Evolutionary conservation across 2,888 invertebrate genomes (phyloP), one percentile per base, ranked within the genome.

Genomic region (Gymnosoma rotundatum): DNA sequence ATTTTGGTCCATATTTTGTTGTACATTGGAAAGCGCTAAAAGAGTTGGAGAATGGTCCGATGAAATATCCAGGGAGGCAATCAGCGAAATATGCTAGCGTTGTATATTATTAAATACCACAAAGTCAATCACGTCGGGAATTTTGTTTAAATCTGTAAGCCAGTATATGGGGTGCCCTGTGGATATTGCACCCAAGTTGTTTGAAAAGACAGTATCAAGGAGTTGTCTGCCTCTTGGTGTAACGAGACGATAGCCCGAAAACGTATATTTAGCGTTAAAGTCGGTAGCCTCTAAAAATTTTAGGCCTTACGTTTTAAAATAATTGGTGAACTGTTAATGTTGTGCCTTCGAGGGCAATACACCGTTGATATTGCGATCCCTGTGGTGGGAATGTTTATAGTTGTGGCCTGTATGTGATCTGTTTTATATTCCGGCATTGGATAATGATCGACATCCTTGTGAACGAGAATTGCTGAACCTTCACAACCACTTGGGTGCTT

Each of bases 51-150:
- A 50, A n/a, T 16, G 2, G 6, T 50, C 50, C 50, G 50, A 2
- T 16, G 50, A 50, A 16, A 50, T 2, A 16, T 50, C 50, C n/a
- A 50, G 6, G 2, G 50, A 50, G 2, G 50, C 5, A 36, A 36
- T 36, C 36, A 36, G 7, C 7, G 36, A 36, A 36, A 36, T 36
- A 6, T 36, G 58, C 32, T 58, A n/a, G 4, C 42, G 20, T 20
- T 20, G 18, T 20, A 63, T 63, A 36, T 42, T 38, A 20, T 12
- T 42, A 14, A 10, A 9, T 9, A 63, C 42, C 10, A 20, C 42
- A 45, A 63, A 54, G 42, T 63, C 63, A 42, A 63, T 63, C 5
- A 63, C 18, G 20, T 63, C 45, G 18, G 45, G 45, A 45, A 52
- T 67, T 67, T 54, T 67, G 6, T 38, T 50, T 20, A 50, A 12